Percentiles rank a stretch among this genome's conserved stretches.
phyloP scores from a whole-genome alignment of 1,140 invertebrate species.

The Eumeta japonica region DNA sequence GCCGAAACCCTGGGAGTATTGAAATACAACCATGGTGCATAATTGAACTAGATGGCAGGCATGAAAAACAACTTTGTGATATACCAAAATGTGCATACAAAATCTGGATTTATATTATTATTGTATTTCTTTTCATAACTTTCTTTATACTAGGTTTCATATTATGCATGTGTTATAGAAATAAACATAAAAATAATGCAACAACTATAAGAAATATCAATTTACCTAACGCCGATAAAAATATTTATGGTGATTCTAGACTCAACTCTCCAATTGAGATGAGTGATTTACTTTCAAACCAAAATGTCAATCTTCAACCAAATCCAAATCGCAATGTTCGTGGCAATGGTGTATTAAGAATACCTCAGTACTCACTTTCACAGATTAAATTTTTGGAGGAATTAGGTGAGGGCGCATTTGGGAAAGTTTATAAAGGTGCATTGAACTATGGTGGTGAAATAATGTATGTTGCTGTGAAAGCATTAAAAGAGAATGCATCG shows the following conservation, averaged over 20 bases:
- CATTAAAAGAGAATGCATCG: conserved; percentile 89
- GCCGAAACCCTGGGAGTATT: conserved; percentile 81
- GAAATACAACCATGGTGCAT: conserved; percentile 90
- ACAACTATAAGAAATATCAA: conserved; percentile 66
- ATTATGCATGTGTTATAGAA: conserved; percentile 52
- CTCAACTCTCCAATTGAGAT: conserved; percentile 74
- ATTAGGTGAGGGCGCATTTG: conserved; percentile 94
- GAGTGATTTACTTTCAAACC: conserved; percentile 69
- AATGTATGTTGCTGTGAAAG: conserved; percentile 89
- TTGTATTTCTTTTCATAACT: conserved; percentile 42
- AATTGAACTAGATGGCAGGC: conserved; percentile 65
- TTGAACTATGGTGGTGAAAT: conserved; percentile 67
- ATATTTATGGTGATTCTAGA: conserved; percentile 71
- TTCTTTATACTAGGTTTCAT: conserved; percentile 39
- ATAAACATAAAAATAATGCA: conserved; percentile 58
- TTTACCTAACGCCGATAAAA: conserved; percentile 71
- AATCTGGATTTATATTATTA: conserved; percentile 63
- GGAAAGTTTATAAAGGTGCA: conserved; percentile 93
- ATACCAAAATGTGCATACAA: conserved; percentile 78
- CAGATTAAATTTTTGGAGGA: conserved; percentile 91
- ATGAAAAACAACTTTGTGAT: conserved; percentile 74
- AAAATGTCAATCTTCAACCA: conserved; percentile 46
- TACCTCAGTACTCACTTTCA: conserved; percentile 71
- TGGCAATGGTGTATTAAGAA: conserved; percentile 59
- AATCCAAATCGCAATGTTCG: conserved; percentile 58